A percentile compares a stretch with the other conserved stretches of the same genome.
phyloP scores from a whole-genome alignment of 1,140 invertebrate species.

The Zaprionus kolodkinae region DNA sequence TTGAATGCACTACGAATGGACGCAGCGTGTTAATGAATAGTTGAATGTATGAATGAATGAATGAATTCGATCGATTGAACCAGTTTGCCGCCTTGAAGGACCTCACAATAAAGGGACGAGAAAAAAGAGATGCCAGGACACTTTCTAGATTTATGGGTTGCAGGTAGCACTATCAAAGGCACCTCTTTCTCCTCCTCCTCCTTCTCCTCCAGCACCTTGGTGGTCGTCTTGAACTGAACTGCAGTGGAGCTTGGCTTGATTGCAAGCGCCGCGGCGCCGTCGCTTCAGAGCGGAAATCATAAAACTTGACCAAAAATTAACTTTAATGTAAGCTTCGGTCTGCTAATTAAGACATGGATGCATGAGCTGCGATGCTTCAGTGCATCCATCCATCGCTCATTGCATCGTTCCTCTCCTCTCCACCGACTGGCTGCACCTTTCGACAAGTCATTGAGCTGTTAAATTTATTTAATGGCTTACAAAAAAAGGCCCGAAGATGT shows the following conservation, averaged over 20 bases:
- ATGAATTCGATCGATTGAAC: constrained; percentile 44
- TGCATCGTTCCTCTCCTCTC: not conserved
- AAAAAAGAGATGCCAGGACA: constrained; percentile 8
- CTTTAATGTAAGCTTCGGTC: constrained; percentile 63
- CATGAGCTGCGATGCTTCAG: constrained; percentile 57
- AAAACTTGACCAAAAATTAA: constrained; percentile 56
- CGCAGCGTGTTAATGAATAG: constrained; percentile 6
- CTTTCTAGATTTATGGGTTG: constrained; percentile 14
- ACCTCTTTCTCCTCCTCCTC: not conserved
- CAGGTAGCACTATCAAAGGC: not conserved
- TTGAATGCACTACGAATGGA: constrained; percentile 4
- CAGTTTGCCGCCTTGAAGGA: constrained; percentile 57
- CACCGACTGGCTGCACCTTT: constrained; percentile 56
- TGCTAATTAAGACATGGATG: constrained; percentile 75
- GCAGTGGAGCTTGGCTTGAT: constrained; percentile 8
- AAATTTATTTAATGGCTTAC: constrained; percentile 78
- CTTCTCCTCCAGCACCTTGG: not conserved
- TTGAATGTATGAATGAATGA: constrained; percentile 40
- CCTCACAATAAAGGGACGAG: constrained; percentile 73
- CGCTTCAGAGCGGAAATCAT: constrained; percentile 63
- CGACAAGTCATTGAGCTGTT: constrained; percentile 81
- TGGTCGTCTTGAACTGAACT: constrained; percentile 2
- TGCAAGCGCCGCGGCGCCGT: constrained; percentile 61
- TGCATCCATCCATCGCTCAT: constrained; percentile 19
- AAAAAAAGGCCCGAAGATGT: constrained; percentile 55